phyloP scores from a whole-genome alignment of 2,113 vertebrate species.

The Verasper variegatus region DNA sequence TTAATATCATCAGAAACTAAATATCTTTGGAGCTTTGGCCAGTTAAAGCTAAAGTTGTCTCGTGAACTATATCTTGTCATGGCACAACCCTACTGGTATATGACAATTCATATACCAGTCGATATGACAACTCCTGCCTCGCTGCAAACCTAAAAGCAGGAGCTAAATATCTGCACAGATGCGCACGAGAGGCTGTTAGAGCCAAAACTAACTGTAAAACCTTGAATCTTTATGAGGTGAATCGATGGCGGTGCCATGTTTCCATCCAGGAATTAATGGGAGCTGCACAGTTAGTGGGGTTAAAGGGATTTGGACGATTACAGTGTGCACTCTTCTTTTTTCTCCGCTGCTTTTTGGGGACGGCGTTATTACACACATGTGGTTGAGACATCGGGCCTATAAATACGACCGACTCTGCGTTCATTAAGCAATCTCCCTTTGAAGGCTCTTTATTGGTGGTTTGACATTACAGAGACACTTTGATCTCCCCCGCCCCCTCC shows the following conservation, averaged over 20 bases:
- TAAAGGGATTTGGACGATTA: constrained; percentile 33
- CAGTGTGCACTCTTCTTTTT: background rate
- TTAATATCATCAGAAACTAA: background rate
- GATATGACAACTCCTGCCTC: background rate
- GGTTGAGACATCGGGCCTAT: constrained; percentile 56
- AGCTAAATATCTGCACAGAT: constrained; percentile 8
- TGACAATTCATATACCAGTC: no score
- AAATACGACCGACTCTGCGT: constrained; percentile 34
- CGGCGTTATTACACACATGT: constrained; percentile 53
- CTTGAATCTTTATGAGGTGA: constrained; percentile 15
- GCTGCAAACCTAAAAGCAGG: background rate
- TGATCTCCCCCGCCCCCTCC: constrained; percentile 39
- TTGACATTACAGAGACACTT: constrained; percentile 70
- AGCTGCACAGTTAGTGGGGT: constrained; percentile 22
- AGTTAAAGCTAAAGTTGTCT: background rate
- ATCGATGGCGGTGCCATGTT: constrained; percentile 7
- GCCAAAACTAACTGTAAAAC: constrained; percentile 29
- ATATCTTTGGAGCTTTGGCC: background rate
- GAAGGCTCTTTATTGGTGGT: constrained; percentile 64
- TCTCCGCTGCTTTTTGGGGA: background rate
- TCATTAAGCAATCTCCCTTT: constrained; percentile 63
- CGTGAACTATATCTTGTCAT: no score
- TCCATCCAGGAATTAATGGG: constrained; percentile 23
- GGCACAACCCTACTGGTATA: background rate
- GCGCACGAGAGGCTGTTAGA: background rate